Percentiles rank a stretch among this genome's conserved stretches.
Evolutionary conservation across 2,888 invertebrate genomes (phyloP).

Genomic region (Cerastoderma edule): DNA sequence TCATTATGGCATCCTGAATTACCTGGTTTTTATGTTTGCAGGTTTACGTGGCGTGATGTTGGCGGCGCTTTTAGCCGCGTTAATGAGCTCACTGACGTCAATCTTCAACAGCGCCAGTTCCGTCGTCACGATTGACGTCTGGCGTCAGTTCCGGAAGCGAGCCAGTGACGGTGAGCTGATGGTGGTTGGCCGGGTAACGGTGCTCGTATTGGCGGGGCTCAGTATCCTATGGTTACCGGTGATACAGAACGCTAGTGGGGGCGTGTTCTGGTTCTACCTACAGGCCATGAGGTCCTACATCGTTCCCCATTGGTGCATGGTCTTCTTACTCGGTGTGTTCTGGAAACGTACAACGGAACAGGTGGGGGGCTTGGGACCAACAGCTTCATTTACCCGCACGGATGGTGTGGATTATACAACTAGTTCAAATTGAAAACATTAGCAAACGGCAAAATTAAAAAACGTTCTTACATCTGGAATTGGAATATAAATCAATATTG

Average conservation of each 20-base stretch:
- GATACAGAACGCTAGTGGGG: conserved; percentile 82
- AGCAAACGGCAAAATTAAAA: too few species aligned
- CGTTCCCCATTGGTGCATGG: conserved; percentile 85
- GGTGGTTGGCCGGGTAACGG: conserved; percentile 81
- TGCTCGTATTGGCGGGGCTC: conserved; percentile 39
- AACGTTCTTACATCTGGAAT: too few species aligned
- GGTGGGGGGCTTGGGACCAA: conserved; percentile 72
- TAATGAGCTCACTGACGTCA: conserved; percentile 86
- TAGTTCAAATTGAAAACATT: too few species aligned
- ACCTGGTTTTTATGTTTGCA: conserved; percentile 37
- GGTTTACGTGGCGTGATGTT: conserved; percentile 83
- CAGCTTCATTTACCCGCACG: too few species aligned
- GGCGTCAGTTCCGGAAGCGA: conserved; percentile 74
- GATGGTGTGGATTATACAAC: too few species aligned
- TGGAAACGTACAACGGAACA: conserved; percentile 85
- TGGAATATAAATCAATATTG: too few species aligned
- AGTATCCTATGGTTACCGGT: conserved; percentile 85
- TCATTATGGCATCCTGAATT: too few species aligned
- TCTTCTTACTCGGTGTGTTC: conserved; percentile 85
- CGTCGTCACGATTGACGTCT: conserved; percentile 86
- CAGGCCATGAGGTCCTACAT: conserved; percentile 85
- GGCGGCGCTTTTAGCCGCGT: conserved; percentile 86
- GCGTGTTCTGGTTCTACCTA: conserved; percentile 85
- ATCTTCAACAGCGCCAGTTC: conserved; percentile 86
- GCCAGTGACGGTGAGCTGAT: conserved; percentile 77